Conservation (phyloP, 1,140 invertebrate genomes). For the Atta colombica region DNA sequence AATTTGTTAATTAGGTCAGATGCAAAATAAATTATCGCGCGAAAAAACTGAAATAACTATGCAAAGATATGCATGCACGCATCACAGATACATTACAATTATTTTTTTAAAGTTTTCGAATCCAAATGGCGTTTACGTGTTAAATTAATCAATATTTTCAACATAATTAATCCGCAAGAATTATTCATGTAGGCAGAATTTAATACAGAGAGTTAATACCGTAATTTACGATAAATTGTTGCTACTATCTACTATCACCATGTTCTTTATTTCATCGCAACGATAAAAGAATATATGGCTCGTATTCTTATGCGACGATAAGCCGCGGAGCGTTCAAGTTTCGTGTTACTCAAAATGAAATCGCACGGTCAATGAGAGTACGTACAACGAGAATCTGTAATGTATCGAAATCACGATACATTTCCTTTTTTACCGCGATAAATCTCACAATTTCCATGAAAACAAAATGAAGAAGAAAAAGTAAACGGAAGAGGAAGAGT, state of each 20-base stretch:
- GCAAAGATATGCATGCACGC: background rate
- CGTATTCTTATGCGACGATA: background rate
- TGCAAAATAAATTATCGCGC: constrained; percentile 1
- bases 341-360: constrained; percentile 12
- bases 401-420: no score
- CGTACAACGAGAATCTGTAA: background rate
- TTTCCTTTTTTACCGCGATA: background rate
- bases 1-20: constrained; percentile 1
- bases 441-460: background rate
- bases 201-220: background rate
- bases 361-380: background rate
- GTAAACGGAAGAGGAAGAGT: background rate
- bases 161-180: constrained; percentile 13
- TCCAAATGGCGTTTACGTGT: background rate
- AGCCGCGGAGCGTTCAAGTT: background rate
- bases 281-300: background rate
- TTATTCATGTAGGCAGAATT: constrained; percentile 14
- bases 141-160: background rate
- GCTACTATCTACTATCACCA: background rate
- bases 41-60: background rate
- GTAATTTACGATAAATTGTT: background rate
- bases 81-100: background rate
- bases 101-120: background rate
- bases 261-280: background rate
- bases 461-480: background rate